Evolutionary conservation across 2,113 vertebrate species (phyloP), one percentile per base, ranked within the genome.

Genomic region (Cyphomyrus plagiostoma): DNA sequence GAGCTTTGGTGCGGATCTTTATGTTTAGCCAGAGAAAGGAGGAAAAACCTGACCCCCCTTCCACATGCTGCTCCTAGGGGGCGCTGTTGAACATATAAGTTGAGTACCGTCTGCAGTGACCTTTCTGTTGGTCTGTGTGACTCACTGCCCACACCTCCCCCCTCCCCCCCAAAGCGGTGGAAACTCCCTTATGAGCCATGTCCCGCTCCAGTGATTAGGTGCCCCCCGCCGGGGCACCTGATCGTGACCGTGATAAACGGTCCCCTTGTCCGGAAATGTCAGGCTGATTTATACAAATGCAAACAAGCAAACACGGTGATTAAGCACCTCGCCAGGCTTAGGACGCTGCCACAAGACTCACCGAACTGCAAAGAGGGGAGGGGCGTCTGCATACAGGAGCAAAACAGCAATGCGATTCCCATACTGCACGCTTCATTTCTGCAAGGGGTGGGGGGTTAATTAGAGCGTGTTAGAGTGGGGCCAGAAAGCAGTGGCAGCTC

Each of bases 211-310:
- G 74, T 82, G 88, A 89, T 53, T 77, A 74, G n/a, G 30, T 82
- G 62, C 30, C 74, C 48, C 45, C 46, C 35, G 10, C 42, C 21
- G 39, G 49, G 77, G 30, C 42, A 9, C 9, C 30, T 1, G 39
- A 42, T 58, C 10, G 7, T 48, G 50, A 85, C 7, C 21, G 30
- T 89, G 82, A 89, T 84, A 52, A 84, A 58, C 21, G 21, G 46
- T 0, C 1, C 30, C 87, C 66, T 74, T 56, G 77, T 52, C 83
- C 45, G 52, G 80, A 89, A 89, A 89, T 89, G 89, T 56, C 89
- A 84, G 77, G 53, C 50, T 85, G 80, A 89, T 84, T 84, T 53
- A 87, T 87, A 87, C 26, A 89, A 89, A 85, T 35, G 23, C 85
- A 87, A 87, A 87, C 77, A 53, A 84, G 80, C 39, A 89, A 46